Conservation (phyloP, 2,888 invertebrate species). For the Neuroscelio doddi region DNA sequence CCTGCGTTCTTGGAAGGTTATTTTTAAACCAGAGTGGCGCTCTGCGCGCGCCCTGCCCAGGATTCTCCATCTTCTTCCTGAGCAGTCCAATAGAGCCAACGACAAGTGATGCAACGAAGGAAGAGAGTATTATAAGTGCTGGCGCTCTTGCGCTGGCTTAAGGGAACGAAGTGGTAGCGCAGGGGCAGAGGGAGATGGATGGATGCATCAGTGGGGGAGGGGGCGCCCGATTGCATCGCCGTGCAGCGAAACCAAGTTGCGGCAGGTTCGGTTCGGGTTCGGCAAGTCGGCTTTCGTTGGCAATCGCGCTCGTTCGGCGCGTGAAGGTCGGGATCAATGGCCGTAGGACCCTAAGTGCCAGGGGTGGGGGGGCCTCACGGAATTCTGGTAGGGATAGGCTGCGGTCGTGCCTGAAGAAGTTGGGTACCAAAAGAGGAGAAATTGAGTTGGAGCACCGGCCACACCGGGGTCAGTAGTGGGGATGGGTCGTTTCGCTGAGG, state of each 20-base stretch:
- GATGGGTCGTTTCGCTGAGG: conserved; percentile 14
- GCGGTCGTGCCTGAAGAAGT: conserved; percentile 53
- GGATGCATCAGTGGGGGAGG: conserved; percentile 29
- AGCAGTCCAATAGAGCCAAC: neutral
- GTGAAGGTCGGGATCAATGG: conserved; percentile 73
- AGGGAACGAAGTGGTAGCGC: conserved; percentile 11
- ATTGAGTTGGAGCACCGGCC: conserved; percentile 62
- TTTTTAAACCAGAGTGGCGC: conserved; percentile 52
- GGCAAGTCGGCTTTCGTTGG: conserved; percentile 68
- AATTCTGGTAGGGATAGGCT: conserved; percentile 25
- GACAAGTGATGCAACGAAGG: conserved; percentile 19
- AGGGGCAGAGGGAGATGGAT: conserved; percentile 26
- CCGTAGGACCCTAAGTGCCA: conserved; percentile 66
- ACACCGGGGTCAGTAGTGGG: conserved; percentile 30
- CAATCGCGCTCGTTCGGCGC: conserved; percentile 71
- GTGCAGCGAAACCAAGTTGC: conserved; percentile 56
- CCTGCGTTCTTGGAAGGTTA: conserved; percentile 55
- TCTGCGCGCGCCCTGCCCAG: conserved; percentile 32
- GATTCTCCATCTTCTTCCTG: conserved; percentile 24
- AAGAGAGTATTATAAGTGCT: conserved; percentile 15
- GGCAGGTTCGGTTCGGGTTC: conserved; percentile 69
- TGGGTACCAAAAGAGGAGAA: conserved; percentile 68
- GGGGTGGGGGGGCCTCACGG: conserved; percentile 33
- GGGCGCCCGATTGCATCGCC: conserved; percentile 36
- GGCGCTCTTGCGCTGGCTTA: conserved; percentile 19